Percentiles rank a stretch among this genome's conserved stretches.
These are phyloP conservation scores for Plusia festucae DNA, from an alignment of 2,888 invertebrate species.

Conservation along the genomic window DNA sequence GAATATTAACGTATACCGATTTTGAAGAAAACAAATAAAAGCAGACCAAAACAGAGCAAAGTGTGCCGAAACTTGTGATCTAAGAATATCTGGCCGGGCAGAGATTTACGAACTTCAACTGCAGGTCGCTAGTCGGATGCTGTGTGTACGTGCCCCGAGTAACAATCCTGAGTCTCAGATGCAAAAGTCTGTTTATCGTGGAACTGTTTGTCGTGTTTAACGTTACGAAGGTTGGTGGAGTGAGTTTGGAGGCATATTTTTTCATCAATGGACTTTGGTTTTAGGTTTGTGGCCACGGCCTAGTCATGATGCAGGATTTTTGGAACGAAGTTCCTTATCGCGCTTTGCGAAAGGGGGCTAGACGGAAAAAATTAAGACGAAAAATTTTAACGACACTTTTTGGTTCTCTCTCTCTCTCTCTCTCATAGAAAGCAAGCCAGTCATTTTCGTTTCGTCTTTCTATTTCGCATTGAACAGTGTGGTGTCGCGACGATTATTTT, in stretches of 20 bases:
- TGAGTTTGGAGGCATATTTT: neutral
- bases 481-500: no score
- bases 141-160: neutral
- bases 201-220: neutral
- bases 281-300: no score
- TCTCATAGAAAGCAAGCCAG: no score
- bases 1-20: no score
- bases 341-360: no score
- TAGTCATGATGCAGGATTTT: no score
- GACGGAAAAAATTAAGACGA: no score
- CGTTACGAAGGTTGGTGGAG: neutral
- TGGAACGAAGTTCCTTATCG: no score
- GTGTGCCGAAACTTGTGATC: slow-evolving; percentile 12
- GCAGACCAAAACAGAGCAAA: slow-evolving; percentile 14
- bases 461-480: no score
- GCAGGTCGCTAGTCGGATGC: neutral
- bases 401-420: no score
- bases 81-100: slow-evolving; percentile 16
- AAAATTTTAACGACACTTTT: no score
- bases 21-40: neutral
- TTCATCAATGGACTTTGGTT: neutral
- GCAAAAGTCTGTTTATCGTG: neutral
- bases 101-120: slow-evolving; percentile 12
- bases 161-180: neutral
- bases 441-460: no score